Evolutionary conservation across 2,113 vertebrate genomes (phyloP), one percentile per base, ranked within the genome.

Genomic region (Aptenodytes forsteri): DNA sequence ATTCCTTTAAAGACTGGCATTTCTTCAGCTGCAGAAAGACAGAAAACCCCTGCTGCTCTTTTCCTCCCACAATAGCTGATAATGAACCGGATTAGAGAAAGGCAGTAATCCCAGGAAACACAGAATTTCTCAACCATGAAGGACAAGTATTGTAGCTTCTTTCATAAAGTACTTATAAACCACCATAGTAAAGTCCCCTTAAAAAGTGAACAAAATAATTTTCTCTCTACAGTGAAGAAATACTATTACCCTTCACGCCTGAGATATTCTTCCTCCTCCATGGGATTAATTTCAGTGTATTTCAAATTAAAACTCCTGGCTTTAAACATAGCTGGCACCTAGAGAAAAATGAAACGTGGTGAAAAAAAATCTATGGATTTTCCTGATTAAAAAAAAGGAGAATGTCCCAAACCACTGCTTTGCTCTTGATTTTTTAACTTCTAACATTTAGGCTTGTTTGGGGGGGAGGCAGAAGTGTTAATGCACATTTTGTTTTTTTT

Each of bases 281-380:
- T 26, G 29, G 65, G 59, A 95, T 97, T 97, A 90, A 96, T 97
- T 96, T 93, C 83, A 88, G 61, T 88, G 62, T 88, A 93, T 87
- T 95, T 95, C 69, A 96, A 82, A 92, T 96, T 93, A 93, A 83
- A 94, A 90, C 40, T 71, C 52, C 32, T 82, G 36, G 49, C 46
- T 95, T 95, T 88, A 95, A 94, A 96, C 47, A 89, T 29, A 87
- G 50, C 25, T 89, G 69, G 56, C 70, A 93, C 71, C 34, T 56
- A 88, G 17, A 83, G 29, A 93, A 97, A 42, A 95, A 91, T 29
- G 29, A 94, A 69, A 56, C 47, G 50, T 4, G 5, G 49, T 40
- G 16, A 18, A 4, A 78, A 64, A 73, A 56, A 21, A 29, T 5
- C 6, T 25, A 27, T 6, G 27, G 16, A n/a, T 92, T 91, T 86